Conservation (phyloP, 2,113 vertebrate genomes). For the Eira barbara region DNA sequence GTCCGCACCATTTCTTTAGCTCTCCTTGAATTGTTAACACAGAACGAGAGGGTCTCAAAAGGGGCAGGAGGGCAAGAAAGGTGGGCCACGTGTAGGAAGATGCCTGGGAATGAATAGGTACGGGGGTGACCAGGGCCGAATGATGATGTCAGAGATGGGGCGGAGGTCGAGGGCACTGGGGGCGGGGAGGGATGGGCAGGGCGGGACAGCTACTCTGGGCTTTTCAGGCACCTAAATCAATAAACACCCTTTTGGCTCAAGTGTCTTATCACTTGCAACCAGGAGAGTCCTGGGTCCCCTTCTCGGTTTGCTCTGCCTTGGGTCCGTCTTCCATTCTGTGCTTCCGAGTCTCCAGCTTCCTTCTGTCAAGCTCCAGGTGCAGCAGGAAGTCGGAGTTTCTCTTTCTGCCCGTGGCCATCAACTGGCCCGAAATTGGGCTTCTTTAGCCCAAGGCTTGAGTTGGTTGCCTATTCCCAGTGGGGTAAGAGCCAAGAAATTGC, state of each 20-base stretch:
- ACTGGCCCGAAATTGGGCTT: background rate
- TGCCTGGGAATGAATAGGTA: background rate
- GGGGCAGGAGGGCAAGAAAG: no score
- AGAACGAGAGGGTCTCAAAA: background rate
- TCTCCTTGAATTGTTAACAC: background rate
- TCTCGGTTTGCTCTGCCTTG: fast-evolving
- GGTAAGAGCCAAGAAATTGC: background rate
- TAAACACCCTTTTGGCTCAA: background rate
- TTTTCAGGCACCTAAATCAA: background rate
- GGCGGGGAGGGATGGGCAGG: background rate
- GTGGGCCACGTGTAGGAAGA: background rate
- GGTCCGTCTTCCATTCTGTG: background rate
- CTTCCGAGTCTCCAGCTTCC: background rate
- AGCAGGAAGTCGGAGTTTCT: background rate
- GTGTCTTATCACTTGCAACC: background rate
- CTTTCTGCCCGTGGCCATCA: background rate
- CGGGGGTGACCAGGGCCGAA: background rate
- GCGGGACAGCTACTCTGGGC: background rate
- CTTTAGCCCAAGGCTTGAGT: background rate
- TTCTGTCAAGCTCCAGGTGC: background rate
- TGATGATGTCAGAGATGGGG: fast-evolving
- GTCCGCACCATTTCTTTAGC: background rate
- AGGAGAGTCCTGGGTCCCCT: background rate
- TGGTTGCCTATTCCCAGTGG: background rate
- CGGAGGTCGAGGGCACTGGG: background rate